phyloP scores from a whole-genome alignment of 2,888 invertebrate genomes.

The Erynnis tages region DNA sequence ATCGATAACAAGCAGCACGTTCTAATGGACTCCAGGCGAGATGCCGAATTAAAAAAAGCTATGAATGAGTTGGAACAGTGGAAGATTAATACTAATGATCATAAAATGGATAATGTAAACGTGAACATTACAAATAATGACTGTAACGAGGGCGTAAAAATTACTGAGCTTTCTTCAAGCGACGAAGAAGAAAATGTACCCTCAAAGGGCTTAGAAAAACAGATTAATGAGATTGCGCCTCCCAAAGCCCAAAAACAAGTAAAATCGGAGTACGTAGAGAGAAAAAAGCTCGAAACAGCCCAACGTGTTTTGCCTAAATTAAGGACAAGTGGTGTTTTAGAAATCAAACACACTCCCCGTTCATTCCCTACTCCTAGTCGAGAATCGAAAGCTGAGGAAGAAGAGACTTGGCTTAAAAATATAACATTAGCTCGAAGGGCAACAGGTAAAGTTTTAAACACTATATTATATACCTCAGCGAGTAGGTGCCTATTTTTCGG shows the following conservation, averaged over 20 bases:
- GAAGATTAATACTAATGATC: slow-evolving; percentile 49
- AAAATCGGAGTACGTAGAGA: slow-evolving; percentile 61
- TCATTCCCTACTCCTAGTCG: slow-evolving; percentile 91
- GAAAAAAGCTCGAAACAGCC: slow-evolving; percentile 57
- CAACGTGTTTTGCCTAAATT: slow-evolving; percentile 77
- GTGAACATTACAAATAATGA: slow-evolving; percentile 36
- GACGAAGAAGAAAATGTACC: slow-evolving; percentile 36
- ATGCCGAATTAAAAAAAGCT: slow-evolving; percentile 83
- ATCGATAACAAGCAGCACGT: slow-evolving; percentile 75
- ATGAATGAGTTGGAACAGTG: slow-evolving; percentile 85
- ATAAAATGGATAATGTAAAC: too few relatives aligned
- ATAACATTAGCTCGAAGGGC: slow-evolving; percentile 87
- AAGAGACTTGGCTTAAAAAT: slow-evolving; percentile 90
- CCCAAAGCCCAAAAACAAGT: slow-evolving; percentile 47
- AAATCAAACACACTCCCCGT: slow-evolving; percentile 87
- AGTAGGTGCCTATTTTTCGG: too few relatives aligned
- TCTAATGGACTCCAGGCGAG: slow-evolving; percentile 83
- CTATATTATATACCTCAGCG: background rate
- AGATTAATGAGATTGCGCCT: too few relatives aligned
- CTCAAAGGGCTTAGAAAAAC: too few relatives aligned
- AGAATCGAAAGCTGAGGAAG: slow-evolving; percentile 86
- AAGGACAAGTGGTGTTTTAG: slow-evolving; percentile 81
- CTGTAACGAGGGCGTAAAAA: slow-evolving; percentile 40
- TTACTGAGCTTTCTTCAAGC: slow-evolving; percentile 48
- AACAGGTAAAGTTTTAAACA: slow-evolving; percentile 52